Evolutionary conservation across 2,113 vertebrate genomes (phyloP).

Genomic region (Dipodomys stephensi): DNA sequence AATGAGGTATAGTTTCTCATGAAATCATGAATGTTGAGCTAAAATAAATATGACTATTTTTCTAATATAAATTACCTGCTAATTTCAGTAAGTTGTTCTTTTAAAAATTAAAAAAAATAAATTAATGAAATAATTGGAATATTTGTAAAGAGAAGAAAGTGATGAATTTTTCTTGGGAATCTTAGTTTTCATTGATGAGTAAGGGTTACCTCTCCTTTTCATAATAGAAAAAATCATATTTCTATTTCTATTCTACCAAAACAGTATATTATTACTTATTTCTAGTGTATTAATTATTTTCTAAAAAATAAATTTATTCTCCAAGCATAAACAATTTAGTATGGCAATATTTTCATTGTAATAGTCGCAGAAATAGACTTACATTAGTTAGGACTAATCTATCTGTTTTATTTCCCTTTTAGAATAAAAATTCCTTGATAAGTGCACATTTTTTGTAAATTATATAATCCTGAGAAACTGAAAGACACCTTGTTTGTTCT

Average conservation of each 20-base stretch:
- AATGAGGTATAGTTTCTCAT: neutral
- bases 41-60: neutral
- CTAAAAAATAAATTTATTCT: neutral
- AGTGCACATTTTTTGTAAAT: neutral
- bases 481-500: neutral
- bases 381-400: neutral
- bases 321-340: neutral
- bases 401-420: neutral
- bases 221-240: too few species aligned
- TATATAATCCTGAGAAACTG: slow-evolving; percentile 1
- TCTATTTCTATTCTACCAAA: too few species aligned
- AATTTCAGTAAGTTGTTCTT: neutral
- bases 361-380: neutral
- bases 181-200: neutral
- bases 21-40: neutral
- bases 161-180: neutral
- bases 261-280: too few species aligned
- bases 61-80: neutral
- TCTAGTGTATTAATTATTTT: neutral
- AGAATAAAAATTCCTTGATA: neutral
- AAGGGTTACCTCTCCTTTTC: neutral
- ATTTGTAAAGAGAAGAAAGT: neutral
- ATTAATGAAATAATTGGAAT: slow-evolving; percentile 28
- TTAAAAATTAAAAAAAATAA: neutral
- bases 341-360: slow-evolving; percentile 2